phyloP scores from a whole-genome alignment of 2,113 vertebrate species.

The Ginglymostoma cirratum region DNA sequence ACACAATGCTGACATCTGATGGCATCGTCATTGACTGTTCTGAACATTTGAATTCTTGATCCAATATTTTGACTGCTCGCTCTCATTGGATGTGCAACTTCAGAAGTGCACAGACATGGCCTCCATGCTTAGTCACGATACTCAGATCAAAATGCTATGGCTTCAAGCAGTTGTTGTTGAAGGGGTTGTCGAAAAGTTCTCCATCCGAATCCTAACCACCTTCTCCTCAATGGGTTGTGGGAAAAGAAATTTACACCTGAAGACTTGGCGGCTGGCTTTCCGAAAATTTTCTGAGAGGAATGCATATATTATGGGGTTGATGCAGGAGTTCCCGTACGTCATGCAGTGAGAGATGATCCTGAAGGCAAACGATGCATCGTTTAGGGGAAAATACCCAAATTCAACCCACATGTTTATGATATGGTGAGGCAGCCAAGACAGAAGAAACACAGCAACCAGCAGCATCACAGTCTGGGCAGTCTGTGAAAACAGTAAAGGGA shows the following conservation, averaged over 20 bases:
- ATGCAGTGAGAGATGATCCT: conserved; percentile 68
- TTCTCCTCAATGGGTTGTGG: conserved; percentile 41
- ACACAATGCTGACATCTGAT: neutral
- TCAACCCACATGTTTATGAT: conserved; percentile 73
- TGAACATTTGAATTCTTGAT: neutral
- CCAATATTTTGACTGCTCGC: neutral
- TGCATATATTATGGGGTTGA: conserved; percentile 73
- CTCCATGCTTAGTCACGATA: neutral
- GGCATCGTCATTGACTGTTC: neutral
- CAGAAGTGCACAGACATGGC: neutral
- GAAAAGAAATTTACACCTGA: conserved; percentile 50
- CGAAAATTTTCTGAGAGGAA: conserved; percentile 75
- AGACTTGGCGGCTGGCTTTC: conserved; percentile 62
- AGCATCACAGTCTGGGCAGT: conserved; percentile 69
- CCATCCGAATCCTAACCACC: conserved; percentile 56
- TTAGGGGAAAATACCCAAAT: conserved; percentile 68
- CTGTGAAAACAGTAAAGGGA: conserved; percentile 44
- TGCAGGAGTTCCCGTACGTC: conserved; percentile 70
- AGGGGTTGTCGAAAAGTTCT: conserved; percentile 65
- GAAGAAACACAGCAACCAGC: conserved; percentile 60
- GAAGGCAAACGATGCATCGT: conserved; percentile 63
- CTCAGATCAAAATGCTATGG: neutral
- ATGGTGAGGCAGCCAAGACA: conserved; percentile 76
- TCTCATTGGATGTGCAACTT: neutral
- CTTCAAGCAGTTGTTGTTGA: conserved; percentile 54